Percentiles rank a stretch among this genome's conserved stretches.
Conservation (phyloP, 1,140 invertebrate species). For the Proales similis region DNA sequence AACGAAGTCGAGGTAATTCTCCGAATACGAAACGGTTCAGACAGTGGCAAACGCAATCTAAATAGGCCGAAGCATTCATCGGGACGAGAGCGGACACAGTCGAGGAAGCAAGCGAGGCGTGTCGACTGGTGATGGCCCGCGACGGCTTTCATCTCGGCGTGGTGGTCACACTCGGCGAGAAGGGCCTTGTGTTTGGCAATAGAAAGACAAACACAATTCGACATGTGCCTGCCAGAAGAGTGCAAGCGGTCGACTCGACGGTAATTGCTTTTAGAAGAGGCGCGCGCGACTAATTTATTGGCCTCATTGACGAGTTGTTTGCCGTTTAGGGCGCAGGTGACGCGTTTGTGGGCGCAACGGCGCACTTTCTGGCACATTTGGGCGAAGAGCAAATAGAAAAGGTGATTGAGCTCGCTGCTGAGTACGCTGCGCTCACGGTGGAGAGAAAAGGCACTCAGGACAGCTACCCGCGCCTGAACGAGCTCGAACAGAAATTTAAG, state of each 20-base stretch:
- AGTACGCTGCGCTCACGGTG: constrained; percentile 69
- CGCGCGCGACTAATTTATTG: background rate
- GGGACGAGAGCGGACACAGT: constrained; percentile 6
- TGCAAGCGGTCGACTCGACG: constrained; percentile 23
- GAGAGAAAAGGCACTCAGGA: constrained; percentile 71
- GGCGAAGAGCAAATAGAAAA: constrained; percentile 59
- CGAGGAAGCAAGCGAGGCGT: constrained; percentile 6
- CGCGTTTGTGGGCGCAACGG: constrained; percentile 80
- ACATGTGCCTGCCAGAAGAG: constrained; percentile 12
- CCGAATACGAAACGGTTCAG: no score
- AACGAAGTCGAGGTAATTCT: constrained; percentile 37
- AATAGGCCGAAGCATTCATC: constrained; percentile 33
- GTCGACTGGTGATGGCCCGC: constrained; percentile 8
- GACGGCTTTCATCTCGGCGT: constrained; percentile 32
- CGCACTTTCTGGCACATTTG: constrained; percentile 64
- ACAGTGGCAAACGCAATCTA: no score
- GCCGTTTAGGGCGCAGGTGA: constrained; percentile 68
- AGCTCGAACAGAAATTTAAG: constrained; percentile 45
- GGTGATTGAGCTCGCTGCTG: constrained; percentile 64
- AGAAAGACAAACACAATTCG: constrained; percentile 20
- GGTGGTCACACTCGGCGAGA: constrained; percentile 32
- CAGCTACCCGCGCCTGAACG: constrained; percentile 63
- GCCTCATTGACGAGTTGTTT: background rate
- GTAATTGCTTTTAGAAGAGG: background rate
- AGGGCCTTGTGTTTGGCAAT: constrained; percentile 29